Evolutionary conservation across 2,888 invertebrate species (phyloP), one percentile per base, ranked within the genome.

Genomic region (Apotomis capreana): DNA sequence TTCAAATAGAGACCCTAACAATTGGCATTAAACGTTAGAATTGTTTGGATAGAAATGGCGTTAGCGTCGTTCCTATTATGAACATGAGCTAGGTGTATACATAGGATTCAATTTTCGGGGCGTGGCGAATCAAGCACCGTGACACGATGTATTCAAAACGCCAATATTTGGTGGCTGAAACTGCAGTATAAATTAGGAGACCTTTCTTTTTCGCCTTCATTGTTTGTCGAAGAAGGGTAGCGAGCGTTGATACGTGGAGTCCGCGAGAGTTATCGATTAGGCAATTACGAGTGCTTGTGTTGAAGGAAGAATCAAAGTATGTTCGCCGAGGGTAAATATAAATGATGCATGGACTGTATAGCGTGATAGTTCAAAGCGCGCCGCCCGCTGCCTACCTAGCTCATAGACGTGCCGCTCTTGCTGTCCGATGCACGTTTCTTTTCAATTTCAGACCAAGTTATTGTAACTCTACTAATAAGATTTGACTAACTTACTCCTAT

Each of bases 361-460:
- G 94, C 94, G 95, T 93, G 94, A 94, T 93, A 94, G 93, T 90
- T 93, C 94, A 91, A 92, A 89, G 87, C 84, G 85, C 83, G 84
- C 79, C 81, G 86, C 86, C 81, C 78, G 83, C 79, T 83, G 83
- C 84, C 81, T 82, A 78, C 81, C 79, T 81, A 77, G 80, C 82
- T 83, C 83, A 79, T 78, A 78, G 76, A 78, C 81, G 79, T 80
- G 79, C 81, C 78, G 81, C 81, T 81, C 75, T 76, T 75, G 78
- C 75, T 77, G 80, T 76, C 76, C 61, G 67, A 55, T 12, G 52
- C 61, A 62, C 71, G 71, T 57, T 68, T 36, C 10, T 37, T 67
- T 46, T n/a, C 46, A 51, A 15, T 49, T 40, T 9, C 15, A 44
- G 49, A 49, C 55, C 36, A 57, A 12, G 26, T 36, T 55, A n/a